Evolutionary conservation across 1,140 invertebrate species (phyloP), one percentile per base, ranked within the genome.

Genomic region (Macrosteles quadrilineatus): DNA sequence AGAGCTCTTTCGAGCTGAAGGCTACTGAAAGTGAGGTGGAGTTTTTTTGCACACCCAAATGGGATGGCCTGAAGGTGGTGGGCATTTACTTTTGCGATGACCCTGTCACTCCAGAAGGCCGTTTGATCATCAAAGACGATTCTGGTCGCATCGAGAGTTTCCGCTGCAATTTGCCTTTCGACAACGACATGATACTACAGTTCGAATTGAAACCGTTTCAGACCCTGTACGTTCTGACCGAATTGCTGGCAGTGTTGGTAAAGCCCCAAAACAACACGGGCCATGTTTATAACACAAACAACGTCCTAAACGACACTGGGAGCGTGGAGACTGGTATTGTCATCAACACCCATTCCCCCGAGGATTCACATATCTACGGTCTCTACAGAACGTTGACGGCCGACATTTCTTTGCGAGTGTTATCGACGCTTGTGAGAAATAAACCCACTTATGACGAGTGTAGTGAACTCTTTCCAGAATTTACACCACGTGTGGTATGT

Each of bases 101-200:
- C n/a, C n/a, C n/a, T n/a, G n/a, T n/a, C n/a, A n/a, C n/a, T n/a
- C n/a, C n/a, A n/a, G 25, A 59, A 14, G 23, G 55, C 11, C n/a
- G 6, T 29, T 25, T 59, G 21, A 9, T 59, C 2, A 29, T 59
- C 2, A 25, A 23, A 25, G 55, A 59, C 27, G 55, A 14, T 4
- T 25, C 1, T 29, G 55, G 55, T 14, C 9, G 11, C 25, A 2
- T 30, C 6, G 9, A 2, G 21, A 27, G 14, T 25, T 27, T 27
- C 27, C 2, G 9, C 2, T 6, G 4, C 2, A 6, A 59, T 23
- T 30, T 59, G 9, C 55, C 55, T 2, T 59, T 59, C 55, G 55
- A 59, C 27, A 59, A 59, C 55, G 55, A 59, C 27, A 25, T 59
- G 55, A 29, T 59, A n/a, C n/a, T 59, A 6, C 55, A 59, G 25